A percentile compares a stretch with the other conserved stretches of the same genome.
Conservation (phyloP, 1,140 invertebrate genomes). For the Drosophila trapezifrons region DNA sequence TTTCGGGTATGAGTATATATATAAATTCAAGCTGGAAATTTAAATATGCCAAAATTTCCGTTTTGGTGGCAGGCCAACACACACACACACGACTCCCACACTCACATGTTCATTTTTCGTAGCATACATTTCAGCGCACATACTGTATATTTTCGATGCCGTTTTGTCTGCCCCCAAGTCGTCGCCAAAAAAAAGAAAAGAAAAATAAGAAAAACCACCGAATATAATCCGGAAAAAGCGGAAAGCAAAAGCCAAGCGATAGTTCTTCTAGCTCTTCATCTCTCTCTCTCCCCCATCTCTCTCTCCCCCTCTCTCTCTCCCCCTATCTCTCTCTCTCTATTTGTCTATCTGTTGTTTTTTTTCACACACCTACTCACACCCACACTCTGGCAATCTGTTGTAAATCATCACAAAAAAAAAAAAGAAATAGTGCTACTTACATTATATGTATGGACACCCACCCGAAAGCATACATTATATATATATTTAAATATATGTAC, state of each 20-base stretch:
- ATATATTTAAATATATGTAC: conserved; percentile 46
- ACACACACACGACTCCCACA: conserved; percentile 12
- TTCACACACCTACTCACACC: conserved; percentile 34
- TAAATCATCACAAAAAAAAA: conserved; percentile 63
- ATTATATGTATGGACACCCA: conserved; percentile 10
- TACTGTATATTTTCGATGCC: conserved; percentile 45
- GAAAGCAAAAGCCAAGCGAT: conserved; percentile 33
- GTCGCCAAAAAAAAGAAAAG: conserved; percentile 17
- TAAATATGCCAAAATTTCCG: conserved; percentile 17
- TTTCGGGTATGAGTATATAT: not conserved
- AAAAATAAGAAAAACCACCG: conserved; percentile 19
- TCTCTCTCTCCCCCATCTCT: not conserved
- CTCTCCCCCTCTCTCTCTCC: not conserved
- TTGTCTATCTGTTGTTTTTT: conserved; percentile 16
- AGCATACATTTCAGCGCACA: conserved; percentile 46
- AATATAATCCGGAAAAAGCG: conserved; percentile 28
- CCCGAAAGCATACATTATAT: conserved; percentile 36
- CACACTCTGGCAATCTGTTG: conserved; percentile 53
- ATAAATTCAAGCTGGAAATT: conserved; percentile 30
- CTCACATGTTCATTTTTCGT: conserved; percentile 38
- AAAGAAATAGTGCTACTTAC: conserved; percentile 1
- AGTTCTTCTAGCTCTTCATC: conserved; percentile 9
- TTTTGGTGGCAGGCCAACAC: conserved; percentile 11
- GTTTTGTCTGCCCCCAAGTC: conserved; percentile 47
- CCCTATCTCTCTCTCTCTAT: conserved; percentile 9